Conservation (phyloP, 2,888 invertebrate species). For the Amiota minor region DNA sequence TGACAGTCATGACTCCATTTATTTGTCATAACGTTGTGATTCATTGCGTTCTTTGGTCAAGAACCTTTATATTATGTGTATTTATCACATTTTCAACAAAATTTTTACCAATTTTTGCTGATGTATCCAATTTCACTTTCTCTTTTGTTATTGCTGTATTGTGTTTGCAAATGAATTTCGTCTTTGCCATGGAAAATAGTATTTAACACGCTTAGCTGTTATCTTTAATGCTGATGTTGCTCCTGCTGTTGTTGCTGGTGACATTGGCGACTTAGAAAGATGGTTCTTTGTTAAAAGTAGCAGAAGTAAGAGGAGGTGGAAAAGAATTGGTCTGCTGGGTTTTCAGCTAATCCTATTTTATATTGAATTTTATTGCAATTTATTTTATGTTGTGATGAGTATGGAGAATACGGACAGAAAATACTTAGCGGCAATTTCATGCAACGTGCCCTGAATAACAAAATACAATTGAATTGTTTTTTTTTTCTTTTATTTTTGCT, state of each 20-base stretch:
- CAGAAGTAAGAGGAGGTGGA: no score
- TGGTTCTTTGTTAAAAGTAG: no score
- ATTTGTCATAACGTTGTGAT: constrained; percentile 36
- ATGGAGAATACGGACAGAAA: background rate
- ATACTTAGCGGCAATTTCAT: constrained; percentile 54
- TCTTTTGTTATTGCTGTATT: no score
- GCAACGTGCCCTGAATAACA: constrained; percentile 63
- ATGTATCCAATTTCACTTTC: no score
- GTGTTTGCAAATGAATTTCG: no score
- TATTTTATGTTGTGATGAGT: background rate
- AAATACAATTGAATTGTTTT: constrained; percentile 22
- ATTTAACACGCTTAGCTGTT: background rate
- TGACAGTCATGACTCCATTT: background rate
- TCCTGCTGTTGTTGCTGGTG: no score
- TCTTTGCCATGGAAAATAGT: background rate
- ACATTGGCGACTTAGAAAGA: no score
- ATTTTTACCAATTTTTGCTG: no score
- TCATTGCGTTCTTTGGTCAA: constrained; percentile 58
- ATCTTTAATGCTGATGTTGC: background rate
- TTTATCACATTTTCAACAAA: no score
- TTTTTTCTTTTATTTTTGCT: background rate
- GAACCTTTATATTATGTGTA: constrained; percentile 48
- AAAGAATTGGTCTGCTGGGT: background rate
- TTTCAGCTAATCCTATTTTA: background rate
- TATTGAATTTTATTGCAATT: constrained; percentile 4